phyloP scores from a whole-genome alignment of 2,888 invertebrate species.

The Ctena decussata region DNA sequence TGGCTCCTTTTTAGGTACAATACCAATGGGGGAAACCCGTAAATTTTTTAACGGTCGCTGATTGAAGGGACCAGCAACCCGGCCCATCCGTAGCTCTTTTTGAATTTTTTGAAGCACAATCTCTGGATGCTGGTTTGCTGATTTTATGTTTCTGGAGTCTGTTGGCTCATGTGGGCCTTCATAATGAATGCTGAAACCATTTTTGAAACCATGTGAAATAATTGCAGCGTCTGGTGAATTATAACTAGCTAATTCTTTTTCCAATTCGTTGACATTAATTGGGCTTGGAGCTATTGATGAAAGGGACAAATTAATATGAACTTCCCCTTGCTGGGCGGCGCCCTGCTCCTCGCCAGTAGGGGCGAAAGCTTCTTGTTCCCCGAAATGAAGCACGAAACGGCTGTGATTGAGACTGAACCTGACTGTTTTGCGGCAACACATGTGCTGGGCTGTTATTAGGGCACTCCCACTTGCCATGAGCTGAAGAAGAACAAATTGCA shows the following conservation, averaged over 20 bases:
- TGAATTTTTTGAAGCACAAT: neutral
- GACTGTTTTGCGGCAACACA: neutral
- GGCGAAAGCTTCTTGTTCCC: neutral
- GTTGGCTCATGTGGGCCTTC: neutral
- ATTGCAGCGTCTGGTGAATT: neutral
- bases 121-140: slow-evolving; percentile 11
- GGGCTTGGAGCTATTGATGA: neutral
- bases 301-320: neutral
- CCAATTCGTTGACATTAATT: neutral
- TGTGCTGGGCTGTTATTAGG: neutral
- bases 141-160: slow-evolving; percentile 13
- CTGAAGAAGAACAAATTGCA: neutral
- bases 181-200: slow-evolving; percentile 26
- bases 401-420: neutral
- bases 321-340: neutral
- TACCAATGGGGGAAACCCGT: slow-evolving; percentile 27
- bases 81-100: neutral
- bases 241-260: neutral
- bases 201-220: slow-evolving; percentile 8
- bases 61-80: neutral
- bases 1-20: slow-evolving; percentile 17
- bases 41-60: neutral
- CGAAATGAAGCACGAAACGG: neutral
- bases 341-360: neutral
- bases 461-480: neutral